Evolutionary conservation across 1,140 invertebrate species (phyloP).

Genomic region (Drosophila neocordata): DNA sequence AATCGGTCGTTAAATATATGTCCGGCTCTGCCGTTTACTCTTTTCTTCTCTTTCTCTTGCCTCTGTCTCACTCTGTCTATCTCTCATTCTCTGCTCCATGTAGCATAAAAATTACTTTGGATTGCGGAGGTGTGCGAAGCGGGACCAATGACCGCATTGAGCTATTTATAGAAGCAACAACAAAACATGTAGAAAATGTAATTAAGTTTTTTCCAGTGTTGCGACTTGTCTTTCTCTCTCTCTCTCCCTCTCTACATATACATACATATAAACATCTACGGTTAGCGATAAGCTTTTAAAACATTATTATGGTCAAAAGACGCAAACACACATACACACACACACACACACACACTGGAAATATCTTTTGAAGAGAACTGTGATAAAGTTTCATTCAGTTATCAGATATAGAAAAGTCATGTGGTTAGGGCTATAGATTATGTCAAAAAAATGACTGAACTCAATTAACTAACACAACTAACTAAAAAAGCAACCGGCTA

Average conservation of each 20-base stretch:
- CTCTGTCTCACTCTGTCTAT: constrained; percentile 13
- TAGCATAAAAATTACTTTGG: constrained; percentile 62
- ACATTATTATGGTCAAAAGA: not conserved
- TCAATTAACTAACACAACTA: constrained; percentile 36
- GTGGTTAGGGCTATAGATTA: constrained; percentile 36
- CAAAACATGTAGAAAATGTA: constrained; percentile 66
- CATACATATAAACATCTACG: not conserved
- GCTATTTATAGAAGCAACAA: constrained; percentile 70
- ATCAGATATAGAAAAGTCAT: constrained; percentile 35
- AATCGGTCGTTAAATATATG: constrained; percentile 13
- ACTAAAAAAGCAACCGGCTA: not conserved
- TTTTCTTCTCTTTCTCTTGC: constrained; percentile 1
- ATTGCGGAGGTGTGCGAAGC: constrained; percentile 46
- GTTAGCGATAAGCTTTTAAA: constrained; percentile 6
- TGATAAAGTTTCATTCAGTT: constrained; percentile 43
- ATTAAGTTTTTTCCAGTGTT: constrained; percentile 60
- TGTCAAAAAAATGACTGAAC: constrained; percentile 29
- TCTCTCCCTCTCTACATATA: not conserved
- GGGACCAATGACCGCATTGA: constrained; percentile 78
- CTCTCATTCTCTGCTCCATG: constrained; percentile 21
- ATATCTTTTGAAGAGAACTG: constrained; percentile 2
- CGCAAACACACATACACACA: not conserved
- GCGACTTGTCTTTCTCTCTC: not conserved
- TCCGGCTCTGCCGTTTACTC: not conserved
- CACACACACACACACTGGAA: not conserved